Evolutionary conservation across 2,888 invertebrate genomes (phyloP).

Genomic region (Strigamia transsilvanica): DNA sequence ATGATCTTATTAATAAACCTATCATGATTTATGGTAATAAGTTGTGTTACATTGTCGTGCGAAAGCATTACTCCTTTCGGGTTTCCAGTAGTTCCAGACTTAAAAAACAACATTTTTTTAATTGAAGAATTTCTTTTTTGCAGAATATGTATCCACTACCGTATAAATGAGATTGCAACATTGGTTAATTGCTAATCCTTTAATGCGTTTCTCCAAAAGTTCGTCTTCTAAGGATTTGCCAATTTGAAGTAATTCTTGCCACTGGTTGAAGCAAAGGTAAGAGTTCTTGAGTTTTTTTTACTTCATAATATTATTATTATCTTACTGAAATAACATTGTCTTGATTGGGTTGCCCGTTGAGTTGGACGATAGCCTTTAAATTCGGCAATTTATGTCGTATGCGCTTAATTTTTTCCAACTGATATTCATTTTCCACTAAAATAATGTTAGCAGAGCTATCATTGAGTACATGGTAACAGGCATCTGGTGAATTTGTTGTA

Average conservation of each 20-base stretch:
- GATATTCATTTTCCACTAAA: conserved; percentile 74
- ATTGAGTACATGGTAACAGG: conserved; percentile 79
- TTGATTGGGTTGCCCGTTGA: conserved; percentile 59
- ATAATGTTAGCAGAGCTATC: conserved; percentile 84
- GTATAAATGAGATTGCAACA: conserved; percentile 64
- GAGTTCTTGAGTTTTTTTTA: neutral
- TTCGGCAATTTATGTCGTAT: conserved; percentile 56
- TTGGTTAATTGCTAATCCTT: conserved; percentile 60
- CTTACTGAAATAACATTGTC: conserved; percentile 54
- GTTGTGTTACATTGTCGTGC: conserved; percentile 75
- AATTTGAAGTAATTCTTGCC: conserved; percentile 62
- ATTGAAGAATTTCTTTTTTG: too few relatives aligned
- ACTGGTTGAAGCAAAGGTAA: conserved; percentile 59
- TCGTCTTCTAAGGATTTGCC: conserved; percentile 59
- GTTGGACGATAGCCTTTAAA: conserved; percentile 64
- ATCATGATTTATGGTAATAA: too few relatives aligned
- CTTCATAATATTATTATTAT: neutral
- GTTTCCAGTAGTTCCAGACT: conserved; percentile 87
- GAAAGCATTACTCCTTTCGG: conserved; percentile 93
- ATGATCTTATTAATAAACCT: too few relatives aligned
- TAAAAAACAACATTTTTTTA: conserved; percentile 59
- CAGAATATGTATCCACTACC: neutral
- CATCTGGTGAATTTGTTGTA: conserved; percentile 87
- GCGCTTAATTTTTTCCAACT: conserved; percentile 62
- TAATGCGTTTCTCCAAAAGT: conserved; percentile 60